Evolutionary conservation across 2,888 invertebrate genomes (phyloP).

Genomic region (Melangyna quadrimaculata): DNA sequence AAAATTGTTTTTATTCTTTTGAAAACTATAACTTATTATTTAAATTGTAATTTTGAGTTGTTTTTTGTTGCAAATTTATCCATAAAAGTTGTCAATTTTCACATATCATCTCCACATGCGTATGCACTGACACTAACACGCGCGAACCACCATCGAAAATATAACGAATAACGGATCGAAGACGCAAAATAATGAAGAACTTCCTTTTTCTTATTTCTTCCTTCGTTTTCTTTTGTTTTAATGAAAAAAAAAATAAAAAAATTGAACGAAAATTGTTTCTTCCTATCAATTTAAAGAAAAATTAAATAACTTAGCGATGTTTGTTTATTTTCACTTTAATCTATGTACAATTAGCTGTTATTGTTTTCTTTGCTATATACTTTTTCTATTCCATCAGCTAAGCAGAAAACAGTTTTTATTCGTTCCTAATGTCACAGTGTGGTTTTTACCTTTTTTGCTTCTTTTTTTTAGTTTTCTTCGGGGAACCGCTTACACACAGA

Average conservation of each 20-base stretch:
- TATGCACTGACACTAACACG: neutral
- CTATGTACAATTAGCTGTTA: neutral
- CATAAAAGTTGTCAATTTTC: neutral
- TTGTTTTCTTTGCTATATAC: neutral
- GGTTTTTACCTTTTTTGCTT: neutral
- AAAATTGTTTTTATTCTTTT: neutral
- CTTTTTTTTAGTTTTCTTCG: conserved; percentile 41
- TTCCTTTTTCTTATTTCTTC: neutral
- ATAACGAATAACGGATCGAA: neutral
- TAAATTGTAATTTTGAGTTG: neutral
- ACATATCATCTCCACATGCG: neutral
- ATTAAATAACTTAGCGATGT: neutral
- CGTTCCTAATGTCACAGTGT: neutral
- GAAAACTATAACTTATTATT: neutral
- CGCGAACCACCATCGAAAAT: neutral
- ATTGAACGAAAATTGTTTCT: neutral
- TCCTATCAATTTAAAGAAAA: neutral
- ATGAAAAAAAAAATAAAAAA: neutral
- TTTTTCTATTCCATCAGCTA: neutral
- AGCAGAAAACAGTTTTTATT: neutral
- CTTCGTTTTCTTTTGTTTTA: neutral
- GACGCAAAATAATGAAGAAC: neutral
- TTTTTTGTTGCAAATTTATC: neutral
- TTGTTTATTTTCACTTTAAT: neutral
- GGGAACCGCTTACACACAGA: conserved; percentile 32